Evolutionary conservation across 2,888 invertebrate species (phyloP), one percentile per base, ranked within the genome.

Genomic region (Tinea trinotella): DNA sequence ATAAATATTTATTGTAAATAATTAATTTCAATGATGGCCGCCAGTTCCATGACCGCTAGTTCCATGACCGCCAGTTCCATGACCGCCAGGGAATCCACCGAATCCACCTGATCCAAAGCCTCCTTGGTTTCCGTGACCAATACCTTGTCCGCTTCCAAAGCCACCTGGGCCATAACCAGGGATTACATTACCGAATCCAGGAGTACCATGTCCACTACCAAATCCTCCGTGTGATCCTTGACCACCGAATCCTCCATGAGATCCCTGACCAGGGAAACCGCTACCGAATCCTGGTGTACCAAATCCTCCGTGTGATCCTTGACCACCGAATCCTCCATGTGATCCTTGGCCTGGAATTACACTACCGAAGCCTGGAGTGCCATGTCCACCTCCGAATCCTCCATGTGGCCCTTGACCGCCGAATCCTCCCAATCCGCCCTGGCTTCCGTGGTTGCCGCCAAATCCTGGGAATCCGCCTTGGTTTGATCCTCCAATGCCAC

Each of bases 391-490:
- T 40, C 40, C 36, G n/a, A 36, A 10, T 36, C 36, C 36, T 4
- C 36, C 36, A 36, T 10, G 36, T 12, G 13, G 4, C 13, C 46
- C 46, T 9, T 46, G 46, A 5, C 46, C 46, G 10, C 18, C 46
- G 15, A 36, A 36, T 36, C 36, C 36, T 6, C 40, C 59, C 24
- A 59, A 56, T 5, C 58, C 54, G 9, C 49, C 54, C 7, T 55
- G 53, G 15, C 54, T 30, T n/a, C 55, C 52, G 9, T 56, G 55
- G 7, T 55, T 50, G 22, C 60, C 54, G 19, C 53, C 53, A 1
- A 57, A 54, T 7, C 55, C 52, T 0, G 56, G 9, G 12, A 59
- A 57, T 12, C 56, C 56, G 24, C 59, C 57, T 34, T 56, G 52
- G 12, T 55, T 56, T 7, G 35, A 49, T 20, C 60, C 61, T 50